Evolutionary conservation across 2,797 vertebrate genomes (phyloP), one percentile per base, ranked within the genome.

Genomic region (Bradypus variegatus): DNA sequence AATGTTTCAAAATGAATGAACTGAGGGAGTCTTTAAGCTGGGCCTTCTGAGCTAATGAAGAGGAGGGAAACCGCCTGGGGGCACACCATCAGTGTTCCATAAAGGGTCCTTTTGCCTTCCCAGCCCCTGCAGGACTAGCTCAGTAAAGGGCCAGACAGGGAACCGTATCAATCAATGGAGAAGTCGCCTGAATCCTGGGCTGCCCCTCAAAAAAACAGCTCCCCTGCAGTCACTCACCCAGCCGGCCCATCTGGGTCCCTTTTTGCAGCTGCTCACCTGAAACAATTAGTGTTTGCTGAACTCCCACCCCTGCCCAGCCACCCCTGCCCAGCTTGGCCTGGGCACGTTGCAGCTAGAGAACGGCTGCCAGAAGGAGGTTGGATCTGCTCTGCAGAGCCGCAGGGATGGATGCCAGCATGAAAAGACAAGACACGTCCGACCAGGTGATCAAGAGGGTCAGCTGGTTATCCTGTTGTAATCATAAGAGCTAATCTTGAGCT

Each of bases 191-290:
- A 19, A 3, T 5, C 70, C 58, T 36, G n/a, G 36, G 73, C 53
- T 80, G 62, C 62, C 67, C 31, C 48, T 45, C 41, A 45, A 45
- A 1, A 81, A 55, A 27, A 6, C 50, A 21, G 19, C 50, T 70
- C 64, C 36, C 55, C 25, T 3, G n/a, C 41, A 62, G 13, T 5
- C 13, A 0, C 70, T 60, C 89, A 16, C 27, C 16, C 15, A 16
- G 48, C 67, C 4, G 4, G 8, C 62, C n/a, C 48, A 89, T 55
- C 91, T 88, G 58, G 41, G 64, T 93, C 67, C 77, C 91, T 53
- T 31, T 86, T 95, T 48, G 94, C 93, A 53, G 67, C n/a, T 79
- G 87, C 83, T 77, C 72, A 69, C 94, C 93, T 64, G 75, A 29
- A 50, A 85, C 92, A 77, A 70, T 0, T 60, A 45, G 90, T 60